These are phyloP conservation scores for Euschistus heros DNA, from an alignment of 1,140 invertebrate species.

Conservation along the genomic window DNA sequence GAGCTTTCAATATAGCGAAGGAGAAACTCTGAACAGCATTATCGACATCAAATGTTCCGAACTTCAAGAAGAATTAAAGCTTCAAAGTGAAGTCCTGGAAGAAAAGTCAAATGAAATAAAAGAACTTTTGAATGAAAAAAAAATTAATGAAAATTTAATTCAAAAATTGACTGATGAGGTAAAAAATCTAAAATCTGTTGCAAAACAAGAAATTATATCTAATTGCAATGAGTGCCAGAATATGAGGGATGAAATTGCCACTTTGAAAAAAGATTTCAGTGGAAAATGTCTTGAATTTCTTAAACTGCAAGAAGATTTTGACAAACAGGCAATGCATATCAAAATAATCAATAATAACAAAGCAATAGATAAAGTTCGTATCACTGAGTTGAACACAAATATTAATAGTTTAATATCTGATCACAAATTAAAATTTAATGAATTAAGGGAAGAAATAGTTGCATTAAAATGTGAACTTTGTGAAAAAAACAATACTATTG, in stretches of 20 bases:
- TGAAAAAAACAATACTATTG: conserved; percentile 1
- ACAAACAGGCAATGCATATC: background rate
- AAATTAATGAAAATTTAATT: background rate
- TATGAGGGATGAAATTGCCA: background rate
- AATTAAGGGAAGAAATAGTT: background rate
- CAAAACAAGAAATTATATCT: background rate
- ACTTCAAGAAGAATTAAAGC: conserved; percentile 9
- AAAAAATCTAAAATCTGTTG: background rate
- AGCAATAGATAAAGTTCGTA: background rate
- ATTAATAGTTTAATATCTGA: background rate
- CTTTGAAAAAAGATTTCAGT: background rate
- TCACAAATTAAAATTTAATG: background rate
- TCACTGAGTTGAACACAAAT: background rate
- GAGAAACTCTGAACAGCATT: background rate
- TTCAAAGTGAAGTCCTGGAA: background rate
- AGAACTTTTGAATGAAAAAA: background rate
- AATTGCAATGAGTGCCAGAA: background rate
- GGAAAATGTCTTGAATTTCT: background rate
- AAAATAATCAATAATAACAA: background rate
- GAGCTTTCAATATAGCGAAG: background rate
- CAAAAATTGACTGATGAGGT: background rate
- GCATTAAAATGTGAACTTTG: background rate
- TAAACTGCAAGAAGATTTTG: background rate
- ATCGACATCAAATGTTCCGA: conserved; percentile 1
- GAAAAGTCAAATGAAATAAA: background rate